Base-by-base conservation (phyloP, 1,140 invertebrate genomes). In the Solenopsis invicta region DNA sequence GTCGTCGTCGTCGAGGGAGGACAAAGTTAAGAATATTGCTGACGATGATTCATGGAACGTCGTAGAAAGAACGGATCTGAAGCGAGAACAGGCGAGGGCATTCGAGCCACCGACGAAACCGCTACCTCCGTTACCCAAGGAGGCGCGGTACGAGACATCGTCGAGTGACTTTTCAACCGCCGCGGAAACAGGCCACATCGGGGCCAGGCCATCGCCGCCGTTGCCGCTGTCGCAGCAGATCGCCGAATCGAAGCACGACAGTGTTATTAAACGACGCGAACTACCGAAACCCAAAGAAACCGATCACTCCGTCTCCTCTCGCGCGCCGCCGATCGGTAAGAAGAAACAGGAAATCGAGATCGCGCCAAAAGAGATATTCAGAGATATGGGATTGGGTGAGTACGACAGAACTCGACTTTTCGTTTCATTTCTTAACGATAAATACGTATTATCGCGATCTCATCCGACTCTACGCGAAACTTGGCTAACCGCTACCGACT, bases 301-400 rank as follows among this genome's bases (percentile, higher is more conserved):
- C 0, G 92, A 95, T 80, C 94, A 93, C 29, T 29, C 29, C 37
- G 93, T 37, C 18, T 18, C 21, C 12, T 10, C 54, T 50, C 80
- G 69, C 1, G 2, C 29, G 29, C 41, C 41, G 41, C 82, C 74
- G 21, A 37, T 78, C 8, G 56, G 24, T 61, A 86, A 84, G 8
- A 77, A 87, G 52, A 69, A 91, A 0, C 92, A 93, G 9, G 91
- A 94, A 9, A 95, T 96, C 67, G 95, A 96, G 87, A 96, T 96
- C 61, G 96, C 96, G 72, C 96, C 97, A 3, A 96, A 97, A 87
- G 96, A 96, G 78, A 97, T 97, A 84, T 97, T 97, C 94, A 96
- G 96, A 90, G 95, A 96, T 91, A 96, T 97, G 95, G 96, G 96
- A 91, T 94, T 97, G 13, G 96, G 97, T 97, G 90, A 96, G 96